Conservation (phyloP, 2,797 vertebrate species). For the Loris lydekkerianus region DNA sequence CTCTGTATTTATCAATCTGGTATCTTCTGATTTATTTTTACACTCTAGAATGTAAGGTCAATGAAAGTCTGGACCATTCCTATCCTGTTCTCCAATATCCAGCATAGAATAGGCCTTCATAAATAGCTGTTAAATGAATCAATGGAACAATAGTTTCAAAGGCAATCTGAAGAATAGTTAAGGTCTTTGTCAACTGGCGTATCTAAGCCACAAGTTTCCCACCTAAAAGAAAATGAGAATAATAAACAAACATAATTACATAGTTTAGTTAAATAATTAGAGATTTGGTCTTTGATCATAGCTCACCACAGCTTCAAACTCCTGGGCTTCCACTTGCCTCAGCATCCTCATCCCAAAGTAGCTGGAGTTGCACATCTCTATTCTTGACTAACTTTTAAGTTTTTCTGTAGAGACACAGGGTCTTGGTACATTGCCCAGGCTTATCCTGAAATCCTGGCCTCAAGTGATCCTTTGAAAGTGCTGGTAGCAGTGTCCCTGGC, state of each 20-base stretch:
- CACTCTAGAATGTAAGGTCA: neutral
- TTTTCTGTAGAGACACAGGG: neutral
- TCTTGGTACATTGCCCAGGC: neutral
- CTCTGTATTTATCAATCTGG: neutral
- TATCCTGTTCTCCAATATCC: neutral
- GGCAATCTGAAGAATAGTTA: neutral
- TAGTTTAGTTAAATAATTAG: neutral
- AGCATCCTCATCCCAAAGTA: neutral
- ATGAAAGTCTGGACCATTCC: neutral
- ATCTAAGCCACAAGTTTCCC: neutral
- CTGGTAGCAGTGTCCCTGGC: too few relatives aligned
- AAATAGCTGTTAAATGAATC: neutral
- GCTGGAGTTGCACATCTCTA: neutral
- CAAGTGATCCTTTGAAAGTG: too few relatives aligned
- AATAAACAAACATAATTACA: neutral
- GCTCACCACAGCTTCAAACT: neutral
- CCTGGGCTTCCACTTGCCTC: neutral
- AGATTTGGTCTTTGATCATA: neutral
- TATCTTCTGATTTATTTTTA: neutral
- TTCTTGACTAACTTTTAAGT: neutral
- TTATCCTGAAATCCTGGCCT: neutral
- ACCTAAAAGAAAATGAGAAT: neutral
- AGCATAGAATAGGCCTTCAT: neutral
- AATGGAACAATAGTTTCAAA: constrained; percentile 12
- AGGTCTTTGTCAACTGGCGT: neutral